Conservation (phyloP, 1,140 invertebrate species). For the Cydia amplana region DNA sequence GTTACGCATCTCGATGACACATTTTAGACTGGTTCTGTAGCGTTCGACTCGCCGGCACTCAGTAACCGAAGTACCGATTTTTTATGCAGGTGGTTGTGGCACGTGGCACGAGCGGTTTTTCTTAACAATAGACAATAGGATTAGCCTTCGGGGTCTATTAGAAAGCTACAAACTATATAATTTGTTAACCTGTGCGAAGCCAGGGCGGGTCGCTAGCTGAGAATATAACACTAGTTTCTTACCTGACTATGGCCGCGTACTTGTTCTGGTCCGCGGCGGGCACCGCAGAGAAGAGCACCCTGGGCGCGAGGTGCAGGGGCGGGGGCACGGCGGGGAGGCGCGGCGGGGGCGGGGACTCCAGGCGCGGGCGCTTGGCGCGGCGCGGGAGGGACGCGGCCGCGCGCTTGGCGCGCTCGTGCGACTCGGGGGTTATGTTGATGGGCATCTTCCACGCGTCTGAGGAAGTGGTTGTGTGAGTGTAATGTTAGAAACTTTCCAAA, state of each 20-base stretch:
- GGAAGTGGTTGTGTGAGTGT: neutral
- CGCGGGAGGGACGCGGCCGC: slow-evolving; percentile 77
- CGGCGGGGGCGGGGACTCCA: slow-evolving; percentile 57
- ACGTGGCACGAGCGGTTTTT: too few relatives aligned
- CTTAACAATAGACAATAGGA: too few relatives aligned
- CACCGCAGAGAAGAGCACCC: slow-evolving; percentile 80
- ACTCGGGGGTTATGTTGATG: slow-evolving; percentile 93
- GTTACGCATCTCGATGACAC: too few relatives aligned
- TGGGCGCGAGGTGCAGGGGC: slow-evolving; percentile 79
- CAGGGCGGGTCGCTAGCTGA: too few relatives aligned
- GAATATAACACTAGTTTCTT: slow-evolving; percentile 29
- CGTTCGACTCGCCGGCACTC: too few relatives aligned
- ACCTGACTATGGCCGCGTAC: slow-evolving; percentile 72
- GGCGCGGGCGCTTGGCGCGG: slow-evolving; percentile 80
- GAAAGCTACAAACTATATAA: too few relatives aligned
- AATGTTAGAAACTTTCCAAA: too few relatives aligned
- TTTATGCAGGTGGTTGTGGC: too few relatives aligned
- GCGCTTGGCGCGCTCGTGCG: slow-evolving; percentile 88
- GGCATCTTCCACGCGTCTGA: slow-evolving; percentile 94
- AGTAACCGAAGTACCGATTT: too few relatives aligned
- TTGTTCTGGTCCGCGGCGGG: slow-evolving; percentile 43
- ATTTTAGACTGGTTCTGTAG: too few relatives aligned
- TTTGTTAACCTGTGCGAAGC: too few relatives aligned
- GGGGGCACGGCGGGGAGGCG: slow-evolving; percentile 55
- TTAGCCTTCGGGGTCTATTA: too few relatives aligned